phyloP scores from a whole-genome alignment of 1,140 invertebrate species.

The Maniola jurtina region DNA sequence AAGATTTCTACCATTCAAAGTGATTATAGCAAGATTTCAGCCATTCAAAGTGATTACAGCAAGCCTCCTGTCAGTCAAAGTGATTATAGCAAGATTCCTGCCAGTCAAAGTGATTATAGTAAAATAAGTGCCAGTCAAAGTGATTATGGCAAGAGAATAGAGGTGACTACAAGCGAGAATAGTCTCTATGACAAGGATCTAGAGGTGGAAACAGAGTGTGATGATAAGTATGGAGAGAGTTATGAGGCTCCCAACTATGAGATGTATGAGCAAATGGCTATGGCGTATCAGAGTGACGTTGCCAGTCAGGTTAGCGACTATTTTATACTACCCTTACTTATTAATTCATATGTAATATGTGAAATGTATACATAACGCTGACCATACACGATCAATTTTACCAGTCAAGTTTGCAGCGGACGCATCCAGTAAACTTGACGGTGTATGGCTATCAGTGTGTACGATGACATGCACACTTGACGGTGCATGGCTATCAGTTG shows the following conservation, averaged over 20 bases:
- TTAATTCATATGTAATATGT: too few species aligned
- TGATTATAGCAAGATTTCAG: neutral
- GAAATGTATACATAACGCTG: too few species aligned
- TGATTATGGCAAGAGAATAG: slow-evolving; percentile 8
- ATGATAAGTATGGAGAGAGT: slow-evolving; percentile 41
- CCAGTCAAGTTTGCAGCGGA: too few species aligned
- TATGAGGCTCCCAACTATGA: slow-evolving; percentile 58
- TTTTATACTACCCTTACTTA: too few species aligned
- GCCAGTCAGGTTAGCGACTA: slow-evolving; percentile 55
- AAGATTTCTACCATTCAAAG: neutral
- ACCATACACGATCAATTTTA: too few species aligned
- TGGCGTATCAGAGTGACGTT: slow-evolving; percentile 67
- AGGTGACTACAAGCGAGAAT: slow-evolving; percentile 41
- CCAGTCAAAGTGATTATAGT: too few species aligned
- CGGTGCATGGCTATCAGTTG: too few species aligned
- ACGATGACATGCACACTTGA: too few species aligned
- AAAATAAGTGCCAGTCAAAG: neutral
- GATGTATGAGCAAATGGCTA: slow-evolving; percentile 66
- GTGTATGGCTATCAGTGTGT: too few species aligned
- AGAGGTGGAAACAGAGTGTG: slow-evolving; percentile 30
- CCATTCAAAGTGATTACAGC: neutral
- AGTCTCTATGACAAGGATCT: slow-evolving; percentile 36
- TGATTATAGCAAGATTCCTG: too few species aligned
- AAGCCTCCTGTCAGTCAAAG: too few species aligned
- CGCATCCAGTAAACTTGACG: too few species aligned